Evolutionary conservation across 2,888 invertebrate genomes (phyloP).

Genomic region (Pristionchus maxplancki): DNA sequence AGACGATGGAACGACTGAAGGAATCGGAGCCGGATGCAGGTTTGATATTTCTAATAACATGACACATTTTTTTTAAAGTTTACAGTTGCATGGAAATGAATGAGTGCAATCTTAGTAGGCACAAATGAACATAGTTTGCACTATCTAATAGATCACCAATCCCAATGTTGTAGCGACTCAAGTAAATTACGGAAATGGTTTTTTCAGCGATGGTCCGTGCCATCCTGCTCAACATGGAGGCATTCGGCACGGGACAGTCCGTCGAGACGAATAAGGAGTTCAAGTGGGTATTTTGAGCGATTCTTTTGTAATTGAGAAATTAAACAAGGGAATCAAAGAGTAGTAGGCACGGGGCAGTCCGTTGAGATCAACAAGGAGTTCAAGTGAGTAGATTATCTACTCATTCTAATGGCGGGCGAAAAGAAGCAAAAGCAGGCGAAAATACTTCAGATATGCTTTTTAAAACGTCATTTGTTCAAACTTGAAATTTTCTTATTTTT

Average conservation of each 20-base stretch:
- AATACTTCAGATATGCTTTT: too few relatives aligned
- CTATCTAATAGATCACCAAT: neutral
- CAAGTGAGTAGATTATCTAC: neutral
- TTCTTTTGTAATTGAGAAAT: neutral
- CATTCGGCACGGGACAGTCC: conserved; percentile 27
- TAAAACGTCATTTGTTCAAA: too few relatives aligned
- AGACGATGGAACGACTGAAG: conserved; percentile 78
- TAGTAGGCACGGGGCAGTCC: neutral
- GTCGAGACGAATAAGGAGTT: neutral
- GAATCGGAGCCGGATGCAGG: conserved; percentile 80
- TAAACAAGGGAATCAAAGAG: neutral
- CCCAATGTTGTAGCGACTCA: too few relatives aligned
- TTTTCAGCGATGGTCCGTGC: conserved; percentile 21
- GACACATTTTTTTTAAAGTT: too few relatives aligned
- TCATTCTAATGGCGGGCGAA: neutral
- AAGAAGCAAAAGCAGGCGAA: neutral
- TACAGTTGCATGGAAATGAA: too few relatives aligned
- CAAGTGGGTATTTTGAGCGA: neutral
- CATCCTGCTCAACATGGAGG: conserved; percentile 33
- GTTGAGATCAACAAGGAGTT: neutral
- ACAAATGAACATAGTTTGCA: too few relatives aligned
- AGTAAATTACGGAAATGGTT: too few relatives aligned
- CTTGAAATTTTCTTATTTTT: too few relatives aligned
- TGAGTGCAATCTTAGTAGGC: too few relatives aligned
- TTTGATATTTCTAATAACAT: conserved; percentile 64